Conservation (phyloP, 2,797 vertebrate genomes). For the Carapus acus region DNA sequence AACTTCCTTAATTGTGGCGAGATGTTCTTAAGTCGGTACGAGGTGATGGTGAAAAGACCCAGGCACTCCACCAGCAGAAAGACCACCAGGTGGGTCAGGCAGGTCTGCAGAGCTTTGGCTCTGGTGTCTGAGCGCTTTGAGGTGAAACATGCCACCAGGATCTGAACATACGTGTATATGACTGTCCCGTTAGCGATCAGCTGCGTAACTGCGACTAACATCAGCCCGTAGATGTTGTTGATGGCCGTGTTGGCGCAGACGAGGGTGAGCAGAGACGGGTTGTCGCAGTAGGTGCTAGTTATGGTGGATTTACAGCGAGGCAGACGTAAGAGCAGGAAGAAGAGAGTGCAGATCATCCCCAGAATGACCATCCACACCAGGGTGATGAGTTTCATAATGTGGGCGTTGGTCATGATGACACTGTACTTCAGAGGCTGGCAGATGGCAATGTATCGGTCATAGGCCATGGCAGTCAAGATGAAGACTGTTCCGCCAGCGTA, state of each 20-base stretch:
- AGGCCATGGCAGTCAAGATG: slow-evolving; percentile 72
- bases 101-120: slow-evolving; percentile 71
- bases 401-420: slow-evolving; percentile 63
- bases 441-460: slow-evolving; percentile 76
- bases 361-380: slow-evolving; percentile 54
- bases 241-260: slow-evolving; percentile 65
- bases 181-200: slow-evolving; percentile 46
- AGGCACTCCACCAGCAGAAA: slow-evolving; percentile 68
- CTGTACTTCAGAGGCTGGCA: slow-evolving; percentile 73
- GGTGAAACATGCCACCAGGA: slow-evolving; percentile 66
- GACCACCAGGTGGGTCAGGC: slow-evolving; percentile 66
- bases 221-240: slow-evolving; percentile 71
- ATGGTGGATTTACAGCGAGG: slow-evolving; percentile 63
- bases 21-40: slow-evolving; percentile 46
- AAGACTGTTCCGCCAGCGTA: slow-evolving; percentile 66
- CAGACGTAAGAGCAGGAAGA: slow-evolving; percentile 65
- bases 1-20: slow-evolving; percentile 52
- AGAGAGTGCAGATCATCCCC: slow-evolving; percentile 51
- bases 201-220: slow-evolving; percentile 41
- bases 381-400: slow-evolving; percentile 59
- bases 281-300: slow-evolving; percentile 63
- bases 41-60: slow-evolving; percentile 67
- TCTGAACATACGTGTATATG: slow-evolving; percentile 66
- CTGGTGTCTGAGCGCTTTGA: slow-evolving; percentile 62
- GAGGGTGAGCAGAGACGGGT: slow-evolving; percentile 60